Evolutionary conservation across 2,113 vertebrate species (phyloP), one percentile per base, ranked within the genome.

Genomic region (Megaptera novaeangliae): DNA sequence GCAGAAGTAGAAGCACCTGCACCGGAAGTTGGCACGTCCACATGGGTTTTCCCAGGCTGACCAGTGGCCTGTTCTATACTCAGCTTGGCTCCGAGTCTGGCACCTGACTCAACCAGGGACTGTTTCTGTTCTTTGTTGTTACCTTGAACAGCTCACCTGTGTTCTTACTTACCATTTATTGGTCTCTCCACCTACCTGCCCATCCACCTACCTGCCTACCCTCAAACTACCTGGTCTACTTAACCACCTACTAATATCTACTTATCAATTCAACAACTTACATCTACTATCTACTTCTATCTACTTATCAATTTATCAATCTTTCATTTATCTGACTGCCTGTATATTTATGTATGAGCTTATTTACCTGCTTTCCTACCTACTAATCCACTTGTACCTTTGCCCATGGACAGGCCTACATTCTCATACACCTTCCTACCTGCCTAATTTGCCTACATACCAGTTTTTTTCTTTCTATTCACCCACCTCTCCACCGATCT

Each of bases 11-110:
- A 61, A 34, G 6, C 52, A 23, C 75, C 49, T 88, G 69, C 12
- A 9, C 31, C 0, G 41, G 89, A 98, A 95, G 44, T 2, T 85
- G 78, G 46, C 95, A n/a, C 57, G 81, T 93, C 66, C 78, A 71
- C 34, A 1, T 0, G 75, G 82, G 55, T 36, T 94, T 96, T 46
- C 93, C 96, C 69, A 0, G 31, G 49, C 34, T 59, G 31, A 52
- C 21, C 46, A 12, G 31, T 9, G 7, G 55, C 31, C 59, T 46
- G 9, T 12, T 25, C 61, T n/a, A 3, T 5, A 21, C 23, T 20
- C 4, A 0, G 12, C 83, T 63, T 21, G 15, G 39, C 72, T 13
- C 34, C 29, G 14, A 11, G 27, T 39, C 41, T 46, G 72, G 61
- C 3, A 2, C n/a, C 85, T 29, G 36, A 41, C 18, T 34, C 57